Evolutionary conservation across 2,888 invertebrate species (phyloP), one percentile per base, ranked within the genome.

Genomic region (Emesis furor): DNA sequence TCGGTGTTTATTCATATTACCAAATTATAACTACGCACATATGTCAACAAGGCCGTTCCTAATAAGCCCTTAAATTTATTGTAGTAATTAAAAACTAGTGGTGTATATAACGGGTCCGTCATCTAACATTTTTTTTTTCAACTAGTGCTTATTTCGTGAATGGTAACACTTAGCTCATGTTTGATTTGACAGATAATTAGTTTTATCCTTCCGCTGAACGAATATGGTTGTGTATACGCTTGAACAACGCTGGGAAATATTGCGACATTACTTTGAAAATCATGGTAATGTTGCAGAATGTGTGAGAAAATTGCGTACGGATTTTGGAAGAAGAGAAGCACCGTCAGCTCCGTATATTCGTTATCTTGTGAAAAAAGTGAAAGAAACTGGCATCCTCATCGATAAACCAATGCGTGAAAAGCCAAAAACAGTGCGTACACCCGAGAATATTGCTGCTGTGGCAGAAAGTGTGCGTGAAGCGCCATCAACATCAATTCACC

Each of bases 391-490:
- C 81, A 81, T 85, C 68, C 84, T 85, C 71, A 78, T 84, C 77
- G 73, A 86, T 82, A 80, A 84, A 82, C 81, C 82, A 84, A 85
- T 73, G 73, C 83, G 82, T 85, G 55, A 55, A 75, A 79, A 78
- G 76, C 85, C 75, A 81, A 83, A 71, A 71, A 24, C 42, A 71
- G 12, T 35, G 82, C 80, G 82, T 74, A 82, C 83, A 74, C 62
- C 74, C 76, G 79, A 86, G 75, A 87, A 86, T 74, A 78, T 88
- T 78, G 84, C 78, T 83, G 82, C 77, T 75, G 78, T 78, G 46
- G 51, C 67, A 5, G 86, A 84, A 78, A 86, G 87, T 88, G 88
- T 89, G 79, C 76, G 77, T 77, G 84, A 86, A 79, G 73, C 81
- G 73, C 88, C 89, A 78, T 69, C 62, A 83, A 78, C 76, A 69